Percentiles rank a stretch among this genome's conserved stretches.
These are phyloP conservation scores for Pristiophorus japonicus DNA, from an alignment of 2,113 vertebrate species.

Conservation along the genomic window DNA sequence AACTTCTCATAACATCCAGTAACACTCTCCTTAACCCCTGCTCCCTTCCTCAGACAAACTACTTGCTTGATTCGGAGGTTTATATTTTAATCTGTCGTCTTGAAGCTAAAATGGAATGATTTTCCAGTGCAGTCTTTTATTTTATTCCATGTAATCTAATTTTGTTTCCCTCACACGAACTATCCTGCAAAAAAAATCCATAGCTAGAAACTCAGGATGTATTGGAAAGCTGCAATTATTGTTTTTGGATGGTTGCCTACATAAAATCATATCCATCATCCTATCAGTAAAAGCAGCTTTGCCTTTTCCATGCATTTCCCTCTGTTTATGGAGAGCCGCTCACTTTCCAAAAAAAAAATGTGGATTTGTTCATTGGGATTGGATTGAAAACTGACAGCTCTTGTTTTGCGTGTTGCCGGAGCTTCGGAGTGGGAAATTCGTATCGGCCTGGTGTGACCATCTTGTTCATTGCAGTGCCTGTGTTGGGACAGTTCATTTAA, in stretches of 20 bases:
- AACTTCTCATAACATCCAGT: background rate
- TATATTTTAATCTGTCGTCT: background rate
- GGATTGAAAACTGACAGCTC: background rate
- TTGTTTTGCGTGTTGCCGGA: background rate
- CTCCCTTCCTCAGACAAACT: background rate
- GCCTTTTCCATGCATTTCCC: background rate
- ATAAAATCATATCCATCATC: background rate
- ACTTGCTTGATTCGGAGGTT: background rate
- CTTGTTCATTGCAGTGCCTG: background rate
- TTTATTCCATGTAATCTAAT: background rate
- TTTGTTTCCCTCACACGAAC: background rate
- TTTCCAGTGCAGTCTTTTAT: background rate
- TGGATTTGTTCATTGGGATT: background rate
- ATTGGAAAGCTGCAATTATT: constrained; percentile 13
- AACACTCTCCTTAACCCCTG: background rate
- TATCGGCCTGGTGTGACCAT: background rate
- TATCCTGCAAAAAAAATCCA: background rate
- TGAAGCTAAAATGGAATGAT: background rate
- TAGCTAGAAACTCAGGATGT: background rate
- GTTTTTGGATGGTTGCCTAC: background rate
- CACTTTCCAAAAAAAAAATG: too few species aligned
- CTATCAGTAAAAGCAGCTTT: background rate
- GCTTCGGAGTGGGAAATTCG: background rate
- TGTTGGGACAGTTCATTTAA: background rate
- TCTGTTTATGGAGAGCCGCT: too few species aligned